These are phyloP conservation scores for Bungarus multicinctus DNA, from an alignment of 2,113 vertebrate species.

Conservation along the genomic window DNA sequence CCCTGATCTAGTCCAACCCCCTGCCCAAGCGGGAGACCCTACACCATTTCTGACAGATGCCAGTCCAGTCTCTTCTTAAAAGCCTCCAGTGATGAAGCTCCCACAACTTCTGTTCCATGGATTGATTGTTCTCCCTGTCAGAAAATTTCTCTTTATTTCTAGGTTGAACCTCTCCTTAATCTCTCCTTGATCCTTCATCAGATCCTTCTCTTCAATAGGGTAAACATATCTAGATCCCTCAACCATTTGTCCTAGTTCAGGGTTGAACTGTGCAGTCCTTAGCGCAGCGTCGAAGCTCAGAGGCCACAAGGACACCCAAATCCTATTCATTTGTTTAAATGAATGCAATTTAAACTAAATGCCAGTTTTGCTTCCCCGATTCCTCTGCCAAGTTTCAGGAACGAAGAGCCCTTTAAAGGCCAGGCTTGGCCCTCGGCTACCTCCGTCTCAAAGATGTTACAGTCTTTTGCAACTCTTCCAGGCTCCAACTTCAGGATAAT, in stretches of 20 bases:
- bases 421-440: not conserved
- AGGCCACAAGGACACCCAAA: not conserved
- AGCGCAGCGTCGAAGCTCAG: not conserved
- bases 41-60: too few relatives aligned
- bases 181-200: too few relatives aligned
- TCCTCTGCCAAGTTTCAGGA: not conserved
- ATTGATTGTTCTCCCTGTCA: too few relatives aligned
- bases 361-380: not conserved
- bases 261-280: not conserved
- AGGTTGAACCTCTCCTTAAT: too few relatives aligned
- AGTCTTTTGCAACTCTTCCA: not conserved
- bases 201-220: too few relatives aligned
- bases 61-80: too few relatives aligned
- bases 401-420: not conserved
- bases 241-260: not conserved
- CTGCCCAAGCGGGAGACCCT: too few relatives aligned
- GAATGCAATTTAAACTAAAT: not conserved
- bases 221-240: not conserved
- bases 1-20: too few relatives aligned
- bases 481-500: not conserved
- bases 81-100: too few relatives aligned
- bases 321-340: not conserved
- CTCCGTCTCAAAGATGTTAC: not conserved
- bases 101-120: too few relatives aligned
- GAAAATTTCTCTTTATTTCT: too few relatives aligned